Evolutionary conservation across 2,797 vertebrate genomes (phyloP), one percentile per base, ranked within the genome.

Genomic region (Heterohyrax brucei): DNA sequence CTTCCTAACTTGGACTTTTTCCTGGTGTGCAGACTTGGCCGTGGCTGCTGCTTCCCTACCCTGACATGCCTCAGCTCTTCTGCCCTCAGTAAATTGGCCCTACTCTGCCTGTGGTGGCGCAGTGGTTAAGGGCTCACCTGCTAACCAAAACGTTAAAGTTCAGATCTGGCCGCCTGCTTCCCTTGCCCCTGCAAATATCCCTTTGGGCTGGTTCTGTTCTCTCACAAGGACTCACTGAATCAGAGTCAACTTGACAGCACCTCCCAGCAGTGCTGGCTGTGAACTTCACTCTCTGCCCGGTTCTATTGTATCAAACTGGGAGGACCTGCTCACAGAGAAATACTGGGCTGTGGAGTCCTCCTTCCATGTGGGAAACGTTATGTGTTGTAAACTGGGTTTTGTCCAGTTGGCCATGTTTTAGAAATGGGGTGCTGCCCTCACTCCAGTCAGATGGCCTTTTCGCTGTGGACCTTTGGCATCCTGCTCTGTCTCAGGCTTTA

Each of bases 11-110:
- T 0, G 24, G 26, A 30, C 82, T 66, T 9, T 92, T 86, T 18
- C 12, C 24, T 1, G 0, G 53, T 3, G 0, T 2, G 4, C 7
- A 2, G 70, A 3, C 10, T 22, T 46, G 68, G 9, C 44, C 18
- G 30, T 39, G 0, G 14, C 1, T 48, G 10, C 66, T 18, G 22
- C 4, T 10, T 7, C 68, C 66, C 56, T 26, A 1, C 9, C 56
- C 18, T 0, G 12, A 39, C 21, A 13, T 16, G 4, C 39, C 26
- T 19, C 12, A 7, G 0, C 56, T 75, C 16, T 30, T 28, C 30
- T 28, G 56, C 56, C 50, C n/a, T 10, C 7, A 12, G n/a, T 13
- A n/a, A 46, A 24, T 30, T 30, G 48, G 10, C 48, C 16, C 82
- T 6, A 3, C 7, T 3, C 19, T 48, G 53, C 76, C n/a, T 77